Conservation (phyloP, 2,797 vertebrate species). For the Lithobates pipiens region DNA sequence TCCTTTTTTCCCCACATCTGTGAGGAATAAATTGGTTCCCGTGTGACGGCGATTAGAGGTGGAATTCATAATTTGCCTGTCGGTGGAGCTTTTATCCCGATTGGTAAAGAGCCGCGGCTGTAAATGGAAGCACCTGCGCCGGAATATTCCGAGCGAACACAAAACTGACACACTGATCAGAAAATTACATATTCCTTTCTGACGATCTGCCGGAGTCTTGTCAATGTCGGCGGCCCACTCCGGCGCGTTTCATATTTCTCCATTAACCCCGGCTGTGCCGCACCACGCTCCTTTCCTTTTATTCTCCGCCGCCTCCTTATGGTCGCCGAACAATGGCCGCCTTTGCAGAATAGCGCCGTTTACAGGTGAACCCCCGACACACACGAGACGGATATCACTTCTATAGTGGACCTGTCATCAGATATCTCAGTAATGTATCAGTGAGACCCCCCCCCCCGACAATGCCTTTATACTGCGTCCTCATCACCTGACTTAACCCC, state of each 20-base stretch:
- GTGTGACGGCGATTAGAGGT: conserved; percentile 46
- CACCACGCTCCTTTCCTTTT: not conserved
- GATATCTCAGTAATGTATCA: too few species aligned
- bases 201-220: conserved; percentile 8
- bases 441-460: too few species aligned
- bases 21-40: conserved; percentile 51
- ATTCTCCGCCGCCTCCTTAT: too few species aligned
- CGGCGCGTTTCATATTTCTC: not conserved
- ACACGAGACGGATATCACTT: too few species aligned
- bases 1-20: conserved; percentile 7
- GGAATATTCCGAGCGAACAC: conserved; percentile 17
- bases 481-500: too few species aligned
- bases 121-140: conserved; percentile 44
- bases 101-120: conserved; percentile 37
- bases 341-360: too few species aligned
- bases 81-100: conserved; percentile 42
- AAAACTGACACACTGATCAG: conserved; percentile 39
- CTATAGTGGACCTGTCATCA: too few species aligned
- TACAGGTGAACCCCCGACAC: too few species aligned
- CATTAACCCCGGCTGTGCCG: conserved; percentile 26
- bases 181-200: conserved; percentile 39
- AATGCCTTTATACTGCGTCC: too few species aligned
- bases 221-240: conserved; percentile 26
- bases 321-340: too few species aligned
- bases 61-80: conserved; percentile 31